Evolutionary conservation across 2,113 vertebrate species (phyloP), one percentile per base, ranked within the genome.

Genomic region (Platichthys stellatus): DNA sequence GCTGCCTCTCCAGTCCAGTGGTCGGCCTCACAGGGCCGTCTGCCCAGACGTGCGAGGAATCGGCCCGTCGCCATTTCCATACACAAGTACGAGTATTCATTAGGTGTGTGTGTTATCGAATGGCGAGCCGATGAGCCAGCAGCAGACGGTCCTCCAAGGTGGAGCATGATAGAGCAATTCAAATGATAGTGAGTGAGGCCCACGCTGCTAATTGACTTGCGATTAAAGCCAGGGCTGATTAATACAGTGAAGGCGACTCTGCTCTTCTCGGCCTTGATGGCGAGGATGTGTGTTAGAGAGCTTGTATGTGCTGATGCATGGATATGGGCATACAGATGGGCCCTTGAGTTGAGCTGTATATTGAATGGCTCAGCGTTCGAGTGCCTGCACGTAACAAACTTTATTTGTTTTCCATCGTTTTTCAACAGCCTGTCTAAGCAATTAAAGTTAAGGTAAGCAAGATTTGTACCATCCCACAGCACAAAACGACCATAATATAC

Each of bases 161-260:
- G 2, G 69, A 76, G 72, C 38, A 28, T 47, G 62, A 72, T 63
- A n/a, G 63, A 51, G 51, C 67, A 64, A 82, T 88, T 86, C 84
- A 73, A 60, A 64, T 67, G 78, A 72, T 69, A 62, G 72, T 74
- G 74, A 86, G 77, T 81, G 78, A 86, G 78, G 31, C 76, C 76
- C 61, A 9, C 3, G 24, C 62, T 61, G 78, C 81, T 87, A 86
- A 89, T 78, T 82, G 83, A 69, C 75, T 86, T 18, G 14, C 87
- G 78, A 89, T 88, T 80, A 82, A 82, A 78, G 63, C 58, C 40
- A 24, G 58, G 13, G 81, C 63, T 82, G 78, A 80, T 80, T 82
- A 80, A 80, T 84, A 63, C 49, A 74, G 53, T 4, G 76, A 61
- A 63, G 54, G 45, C 62, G 2, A 65, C 54, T 17, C 47, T 69